Conservation (phyloP, 2,797 vertebrate species). For the Acrossocheilus wenchowensis region DNA sequence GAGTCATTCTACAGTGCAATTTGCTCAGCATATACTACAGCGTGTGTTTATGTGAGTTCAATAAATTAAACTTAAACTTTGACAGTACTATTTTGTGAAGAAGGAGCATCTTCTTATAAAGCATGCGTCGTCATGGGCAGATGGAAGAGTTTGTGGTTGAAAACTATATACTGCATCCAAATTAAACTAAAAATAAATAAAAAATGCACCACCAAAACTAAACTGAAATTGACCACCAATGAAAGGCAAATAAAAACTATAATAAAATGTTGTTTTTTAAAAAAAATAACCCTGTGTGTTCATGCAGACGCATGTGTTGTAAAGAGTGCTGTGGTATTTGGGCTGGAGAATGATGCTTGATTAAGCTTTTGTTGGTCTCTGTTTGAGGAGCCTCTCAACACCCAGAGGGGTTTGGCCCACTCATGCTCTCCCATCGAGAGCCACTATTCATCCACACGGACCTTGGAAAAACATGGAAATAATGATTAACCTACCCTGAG, state of each 20-base stretch:
- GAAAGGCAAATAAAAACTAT: background rate
- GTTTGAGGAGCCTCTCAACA: constrained; percentile 45
- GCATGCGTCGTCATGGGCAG: background rate
- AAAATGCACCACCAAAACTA: background rate
- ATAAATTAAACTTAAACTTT: background rate
- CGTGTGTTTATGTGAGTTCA: background rate
- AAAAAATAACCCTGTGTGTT: background rate
- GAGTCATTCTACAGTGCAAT: background rate
- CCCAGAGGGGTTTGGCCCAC: constrained; percentile 52
- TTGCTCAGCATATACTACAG: background rate
- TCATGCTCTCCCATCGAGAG: constrained; percentile 43
- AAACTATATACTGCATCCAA: background rate
- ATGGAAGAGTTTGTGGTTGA: constrained; percentile 7
- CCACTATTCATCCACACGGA: constrained; percentile 43
- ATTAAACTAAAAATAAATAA: background rate
- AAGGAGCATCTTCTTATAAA: background rate
- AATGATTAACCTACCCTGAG: constrained; percentile 8
- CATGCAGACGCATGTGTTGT: background rate
- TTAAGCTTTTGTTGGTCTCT: constrained; percentile 52
- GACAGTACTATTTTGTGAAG: background rate
- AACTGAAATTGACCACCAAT: background rate
- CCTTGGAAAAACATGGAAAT: constrained; percentile 40
- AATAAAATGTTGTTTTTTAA: too few relatives aligned
- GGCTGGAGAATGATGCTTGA: constrained; percentile 35
- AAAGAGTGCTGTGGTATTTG: constrained; percentile 46